Conservation (phyloP, 1,140 invertebrate genomes). For the Chlorops oryzae region DNA sequence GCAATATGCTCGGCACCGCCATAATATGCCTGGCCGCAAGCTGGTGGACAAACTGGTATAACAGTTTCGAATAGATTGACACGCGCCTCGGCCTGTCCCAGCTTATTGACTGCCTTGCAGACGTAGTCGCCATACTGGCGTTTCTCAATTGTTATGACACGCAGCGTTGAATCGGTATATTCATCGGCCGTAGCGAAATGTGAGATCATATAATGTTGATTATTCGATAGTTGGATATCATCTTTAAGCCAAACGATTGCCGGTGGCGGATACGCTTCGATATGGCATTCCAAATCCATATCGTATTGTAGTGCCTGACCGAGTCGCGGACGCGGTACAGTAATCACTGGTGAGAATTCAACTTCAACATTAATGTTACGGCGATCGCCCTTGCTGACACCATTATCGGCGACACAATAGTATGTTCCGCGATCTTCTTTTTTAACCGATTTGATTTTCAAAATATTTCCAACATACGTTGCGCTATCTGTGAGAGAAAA, state of each 20-base stretch:
- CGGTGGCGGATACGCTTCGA: constrained; percentile 86
- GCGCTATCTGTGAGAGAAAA: constrained; percentile 39
- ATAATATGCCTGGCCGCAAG: constrained; percentile 71
- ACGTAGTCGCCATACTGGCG: constrained; percentile 80
- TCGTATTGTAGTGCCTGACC: constrained; percentile 85
- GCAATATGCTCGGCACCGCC: constrained; percentile 51
- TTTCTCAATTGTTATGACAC: constrained; percentile 86
- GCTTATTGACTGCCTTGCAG: constrained; percentile 81
- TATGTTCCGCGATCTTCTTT: constrained; percentile 89
- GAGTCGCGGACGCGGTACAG: constrained; percentile 69
- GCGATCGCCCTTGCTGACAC: constrained; percentile 74
- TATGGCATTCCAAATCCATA: constrained; percentile 87
- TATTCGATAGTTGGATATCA: constrained; percentile 71
- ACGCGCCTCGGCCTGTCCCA: constrained; percentile 68
- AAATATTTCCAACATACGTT: constrained; percentile 68
- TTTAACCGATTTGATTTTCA: constrained; percentile 71
- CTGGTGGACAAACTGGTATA: constrained; percentile 86
- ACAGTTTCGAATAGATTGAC: constrained; percentile 84
- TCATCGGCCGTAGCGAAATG: constrained; percentile 85
- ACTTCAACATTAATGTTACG: constrained; percentile 85
- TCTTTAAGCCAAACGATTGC: constrained; percentile 84
- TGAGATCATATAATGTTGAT: constrained; percentile 83
- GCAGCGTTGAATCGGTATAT: constrained; percentile 80
- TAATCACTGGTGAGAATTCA: constrained; percentile 80
- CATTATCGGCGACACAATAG: constrained; percentile 90